Evolutionary conservation across 1,140 invertebrate species (phyloP), one percentile per base, ranked within the genome.

Genomic region (Temnothorax longispinosus): DNA sequence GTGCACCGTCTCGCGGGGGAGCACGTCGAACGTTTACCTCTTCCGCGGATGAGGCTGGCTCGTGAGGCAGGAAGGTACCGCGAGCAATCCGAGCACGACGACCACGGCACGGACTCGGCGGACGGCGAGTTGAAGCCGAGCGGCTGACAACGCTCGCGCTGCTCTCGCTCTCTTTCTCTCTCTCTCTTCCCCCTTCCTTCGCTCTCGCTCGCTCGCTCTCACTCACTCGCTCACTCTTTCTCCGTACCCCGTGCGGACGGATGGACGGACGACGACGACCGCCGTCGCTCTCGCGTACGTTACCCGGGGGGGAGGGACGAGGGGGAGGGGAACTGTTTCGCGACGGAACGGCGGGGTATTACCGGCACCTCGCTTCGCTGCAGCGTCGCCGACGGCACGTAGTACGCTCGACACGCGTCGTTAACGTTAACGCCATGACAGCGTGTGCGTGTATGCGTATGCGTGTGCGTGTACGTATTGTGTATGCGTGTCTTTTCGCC

Each of bases 341-440:
- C 76, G 18, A 58, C 38, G 72, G 27, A 54, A 72, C 27, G 47
- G 21, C 77, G 67, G n/a, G 35, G 32, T 84, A 62, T 84, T 84
- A 75, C 80, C 80, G 80, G 69, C 80, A 84, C 80, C 18, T 84
- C 8, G 41, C 44, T 38, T 74, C 80, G 38, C 80, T 67, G 50
- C 41, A 47, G 54, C 78, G 75, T 32, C 44, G 60, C n/a, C 38
- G 52, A 74, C 54, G 41, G 69, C 80, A 47, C 69, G 41, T 62
- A 75, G 54, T 60, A 84, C 44, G 69, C 41, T 84, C 69, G 80
- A 74, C 54, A 75, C 69, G 56, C 56, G 80, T 74, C 54, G 69
- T 84, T 84, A 84, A 84, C 69, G 54, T 84, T 84, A 74, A 84
- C 41, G 69, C 18, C 54, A 60, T 58, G 69, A 58, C 52, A 52